phyloP scores from a whole-genome alignment of 30 jellyfish, hydroid and myxozoan species.

The Phacellophora camtschatica region DNA sequence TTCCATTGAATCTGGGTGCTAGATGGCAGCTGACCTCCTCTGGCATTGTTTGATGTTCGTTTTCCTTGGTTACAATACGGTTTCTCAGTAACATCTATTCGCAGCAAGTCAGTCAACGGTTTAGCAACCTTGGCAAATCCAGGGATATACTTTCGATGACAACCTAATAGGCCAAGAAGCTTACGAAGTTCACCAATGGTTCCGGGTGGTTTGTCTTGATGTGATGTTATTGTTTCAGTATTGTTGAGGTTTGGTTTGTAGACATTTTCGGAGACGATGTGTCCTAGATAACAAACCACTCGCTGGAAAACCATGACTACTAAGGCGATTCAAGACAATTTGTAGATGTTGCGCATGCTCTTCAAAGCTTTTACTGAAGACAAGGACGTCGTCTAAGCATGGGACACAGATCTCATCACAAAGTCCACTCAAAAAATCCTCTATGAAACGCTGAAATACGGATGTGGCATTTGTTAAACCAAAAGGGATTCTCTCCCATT shows the following conservation, averaged over 20 bases:
- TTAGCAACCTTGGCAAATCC: conserved; percentile 47
- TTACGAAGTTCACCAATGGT: conserved; percentile 41
- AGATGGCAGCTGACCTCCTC: conserved; percentile 20
- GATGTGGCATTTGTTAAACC: conserved; percentile 36
- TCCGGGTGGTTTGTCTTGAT: conserved; percentile 8
- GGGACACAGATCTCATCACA: conserved; percentile 29
- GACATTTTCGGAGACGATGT: conserved; percentile 20
- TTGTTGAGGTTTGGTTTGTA: conserved; percentile 1
- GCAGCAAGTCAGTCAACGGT: conserved; percentile 41
- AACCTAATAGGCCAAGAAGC: conserved; percentile 27
- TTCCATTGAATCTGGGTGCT: conserved; percentile 15
- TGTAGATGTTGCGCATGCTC: conserved; percentile 44
- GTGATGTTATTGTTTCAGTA: conserved; percentile 19
- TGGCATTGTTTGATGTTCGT: neutral
- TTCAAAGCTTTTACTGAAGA: conserved; percentile 34
- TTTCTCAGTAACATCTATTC: neutral
- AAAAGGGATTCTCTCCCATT: conserved; percentile 33
- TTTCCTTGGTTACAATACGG: neutral
- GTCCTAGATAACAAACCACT: conserved; percentile 45
- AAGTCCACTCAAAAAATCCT: conserved; percentile 23
- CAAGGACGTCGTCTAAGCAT: conserved; percentile 50
- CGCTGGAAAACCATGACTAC: conserved; percentile 32
- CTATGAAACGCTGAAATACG: conserved; percentile 37
- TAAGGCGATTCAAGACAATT: conserved; percentile 9
- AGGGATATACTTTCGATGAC: conserved; percentile 25